A percentile compares a stretch with the other conserved stretches of the same genome.
phyloP scores from a whole-genome alignment of 1,140 invertebrate species.

The Hyles vespertilio region DNA sequence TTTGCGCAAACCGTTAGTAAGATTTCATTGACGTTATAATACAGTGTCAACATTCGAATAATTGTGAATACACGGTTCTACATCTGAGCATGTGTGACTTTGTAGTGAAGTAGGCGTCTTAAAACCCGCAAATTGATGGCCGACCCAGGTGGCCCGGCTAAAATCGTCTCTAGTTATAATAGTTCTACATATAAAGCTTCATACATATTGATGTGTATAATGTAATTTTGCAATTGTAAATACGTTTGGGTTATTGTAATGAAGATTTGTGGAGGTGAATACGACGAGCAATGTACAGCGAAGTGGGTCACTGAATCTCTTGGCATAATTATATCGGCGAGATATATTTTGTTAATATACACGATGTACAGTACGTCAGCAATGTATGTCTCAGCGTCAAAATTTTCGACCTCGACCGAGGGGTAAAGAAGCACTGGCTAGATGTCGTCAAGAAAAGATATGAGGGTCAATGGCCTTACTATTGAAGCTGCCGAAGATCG shows the following conservation, averaged over 20 bases:
- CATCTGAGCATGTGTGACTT: constrained; percentile 5
- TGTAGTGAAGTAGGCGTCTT: constrained; percentile 16
- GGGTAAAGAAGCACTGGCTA: too few relatives aligned
- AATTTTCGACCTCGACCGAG: too few relatives aligned
- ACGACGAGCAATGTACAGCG: neutral
- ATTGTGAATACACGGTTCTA: constrained; percentile 10
- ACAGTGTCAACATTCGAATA: constrained; percentile 4
- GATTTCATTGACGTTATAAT: constrained; percentile 6
- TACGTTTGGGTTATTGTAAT: neutral
- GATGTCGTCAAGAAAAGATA: too few relatives aligned
- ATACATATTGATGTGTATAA: constrained; percentile 5
- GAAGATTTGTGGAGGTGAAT: too few relatives aligned
- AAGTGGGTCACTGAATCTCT: too few relatives aligned
- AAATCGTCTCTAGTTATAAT: constrained; percentile 15
- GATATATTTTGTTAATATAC: too few relatives aligned
- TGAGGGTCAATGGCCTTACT: too few relatives aligned
- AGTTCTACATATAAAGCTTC: constrained; percentile 12
- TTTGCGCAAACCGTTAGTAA: constrained; percentile 5
- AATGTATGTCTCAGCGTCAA: too few relatives aligned
- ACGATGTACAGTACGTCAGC: too few relatives aligned
- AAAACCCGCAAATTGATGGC: constrained; percentile 28
- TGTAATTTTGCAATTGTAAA: neutral
- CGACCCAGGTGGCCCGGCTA: constrained; percentile 27
- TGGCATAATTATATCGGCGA: too few relatives aligned
- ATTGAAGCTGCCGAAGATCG: too few relatives aligned